These are phyloP conservation scores for Tenrec ecaudatus DNA, from an alignment of 2,113 vertebrate genomes.

Conservation along the genomic window DNA sequence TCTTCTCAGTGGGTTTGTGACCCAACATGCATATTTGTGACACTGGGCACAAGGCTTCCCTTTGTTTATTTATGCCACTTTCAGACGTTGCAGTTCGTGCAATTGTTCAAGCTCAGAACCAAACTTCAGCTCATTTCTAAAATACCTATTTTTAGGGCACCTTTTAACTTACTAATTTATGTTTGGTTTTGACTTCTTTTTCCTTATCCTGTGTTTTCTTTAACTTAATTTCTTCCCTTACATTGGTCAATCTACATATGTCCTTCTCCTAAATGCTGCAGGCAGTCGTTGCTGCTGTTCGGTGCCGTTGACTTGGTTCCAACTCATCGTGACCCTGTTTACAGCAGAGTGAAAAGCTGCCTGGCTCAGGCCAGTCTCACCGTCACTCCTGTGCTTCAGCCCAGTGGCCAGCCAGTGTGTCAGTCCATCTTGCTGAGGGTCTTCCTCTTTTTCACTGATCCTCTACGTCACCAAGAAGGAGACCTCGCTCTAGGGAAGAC, in stretches of 20 bases:
- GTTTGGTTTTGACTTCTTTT: neutral
- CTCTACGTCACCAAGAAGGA: no score
- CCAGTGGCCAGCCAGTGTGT: no score
- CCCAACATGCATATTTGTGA: neutral
- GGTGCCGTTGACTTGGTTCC: no score
- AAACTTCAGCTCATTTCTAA: neutral
- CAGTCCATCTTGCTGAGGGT: no score
- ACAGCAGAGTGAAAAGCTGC: no score
- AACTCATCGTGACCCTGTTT: no score
- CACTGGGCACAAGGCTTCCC: neutral
- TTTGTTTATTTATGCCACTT: neutral
- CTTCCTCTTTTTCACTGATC: no score
- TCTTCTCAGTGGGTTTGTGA: neutral
- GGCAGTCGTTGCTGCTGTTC: neutral
- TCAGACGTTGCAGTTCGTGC: neutral
- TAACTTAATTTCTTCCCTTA: neutral
- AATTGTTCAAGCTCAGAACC: neutral
- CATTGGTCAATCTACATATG: neutral
- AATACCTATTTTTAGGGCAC: neutral
- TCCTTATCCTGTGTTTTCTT: neutral
- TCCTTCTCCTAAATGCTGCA: neutral
- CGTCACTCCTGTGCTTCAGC: no score
- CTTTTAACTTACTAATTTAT: neutral
- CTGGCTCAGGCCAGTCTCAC: no score
- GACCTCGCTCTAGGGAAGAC: no score